Conservation (phyloP, 2,113 vertebrate species). For the Pelusios castaneus region DNA sequence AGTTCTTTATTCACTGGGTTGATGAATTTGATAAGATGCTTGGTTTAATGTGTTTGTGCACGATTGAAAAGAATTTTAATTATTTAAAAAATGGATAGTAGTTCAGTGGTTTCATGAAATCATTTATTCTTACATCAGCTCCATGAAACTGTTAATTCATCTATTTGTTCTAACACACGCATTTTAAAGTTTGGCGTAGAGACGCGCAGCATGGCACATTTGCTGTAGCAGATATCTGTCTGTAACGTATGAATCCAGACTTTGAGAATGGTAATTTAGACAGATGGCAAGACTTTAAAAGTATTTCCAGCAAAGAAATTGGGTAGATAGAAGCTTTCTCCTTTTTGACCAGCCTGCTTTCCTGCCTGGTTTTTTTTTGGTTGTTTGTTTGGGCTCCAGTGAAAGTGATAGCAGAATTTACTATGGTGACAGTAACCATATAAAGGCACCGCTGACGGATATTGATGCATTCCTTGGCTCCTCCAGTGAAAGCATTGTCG, state of each 20-base stretch:
- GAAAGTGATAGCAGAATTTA: not conserved
- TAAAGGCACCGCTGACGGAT: not conserved
- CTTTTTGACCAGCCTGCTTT: not conserved
- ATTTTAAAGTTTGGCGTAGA: not conserved
- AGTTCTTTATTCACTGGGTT: fast-evolving
- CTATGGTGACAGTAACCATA: not conserved
- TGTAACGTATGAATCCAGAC: not conserved
- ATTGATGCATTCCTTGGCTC: not conserved
- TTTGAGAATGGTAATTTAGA: not conserved
- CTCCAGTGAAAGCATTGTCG: not conserved
- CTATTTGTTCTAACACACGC: not conserved
- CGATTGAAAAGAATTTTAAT: not conserved
- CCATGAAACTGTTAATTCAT: not conserved
- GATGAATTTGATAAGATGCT: not conserved
- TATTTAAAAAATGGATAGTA: not conserved
- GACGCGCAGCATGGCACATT: not conserved
- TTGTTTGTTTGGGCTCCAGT: not conserved
- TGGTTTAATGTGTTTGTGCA: not conserved
- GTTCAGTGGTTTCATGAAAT: not conserved
- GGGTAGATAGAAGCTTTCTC: not conserved
- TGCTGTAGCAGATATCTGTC: not conserved
- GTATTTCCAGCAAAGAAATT: not conserved
- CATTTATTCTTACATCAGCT: not conserved
- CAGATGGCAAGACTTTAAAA: not conserved
- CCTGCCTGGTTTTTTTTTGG: not conserved